Evolutionary conservation across 1,140 invertebrate genomes (phyloP).

Genomic region (Drosophila teissieri): DNA sequence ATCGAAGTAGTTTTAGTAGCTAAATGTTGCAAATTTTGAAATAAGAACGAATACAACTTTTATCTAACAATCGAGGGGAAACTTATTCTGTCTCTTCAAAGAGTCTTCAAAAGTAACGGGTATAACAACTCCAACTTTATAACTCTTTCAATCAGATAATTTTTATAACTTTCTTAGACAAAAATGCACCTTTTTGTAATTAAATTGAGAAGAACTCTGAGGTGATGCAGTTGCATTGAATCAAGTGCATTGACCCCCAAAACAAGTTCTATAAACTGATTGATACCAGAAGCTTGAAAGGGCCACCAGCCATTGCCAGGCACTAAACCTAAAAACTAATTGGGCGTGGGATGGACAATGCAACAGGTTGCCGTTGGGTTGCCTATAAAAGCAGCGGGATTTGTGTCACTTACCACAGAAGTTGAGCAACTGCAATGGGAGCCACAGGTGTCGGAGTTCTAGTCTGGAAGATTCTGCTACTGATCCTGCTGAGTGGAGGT

Average conservation of each 20-base stretch:
- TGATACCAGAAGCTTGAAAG: constrained; percentile 46
- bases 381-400: constrained; percentile 62
- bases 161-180: background rate
- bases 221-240: constrained; percentile 18
- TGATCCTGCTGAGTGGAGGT: constrained; percentile 53
- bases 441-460: constrained; percentile 25
- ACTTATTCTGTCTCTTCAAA: no score
- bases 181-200: background rate
- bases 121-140: background rate
- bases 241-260: constrained; percentile 63
- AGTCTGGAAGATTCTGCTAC: constrained; percentile 18
- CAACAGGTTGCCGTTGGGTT: constrained; percentile 26
- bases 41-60: no score
- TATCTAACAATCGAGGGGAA: no score
- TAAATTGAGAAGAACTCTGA: background rate
- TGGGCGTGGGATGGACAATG: constrained; percentile 53
- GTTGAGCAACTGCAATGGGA: constrained; percentile 58
- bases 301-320: constrained; percentile 35
- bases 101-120: background rate
- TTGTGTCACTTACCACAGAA: constrained; percentile 50
- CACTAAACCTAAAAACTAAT: constrained; percentile 58
- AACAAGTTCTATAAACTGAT: constrained; percentile 72
- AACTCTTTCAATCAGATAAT: background rate
- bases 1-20: no score
- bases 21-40: no score